Base-by-base conservation (phyloP, 2,888 invertebrate genomes). In the Athripsodes cinereus region DNA sequence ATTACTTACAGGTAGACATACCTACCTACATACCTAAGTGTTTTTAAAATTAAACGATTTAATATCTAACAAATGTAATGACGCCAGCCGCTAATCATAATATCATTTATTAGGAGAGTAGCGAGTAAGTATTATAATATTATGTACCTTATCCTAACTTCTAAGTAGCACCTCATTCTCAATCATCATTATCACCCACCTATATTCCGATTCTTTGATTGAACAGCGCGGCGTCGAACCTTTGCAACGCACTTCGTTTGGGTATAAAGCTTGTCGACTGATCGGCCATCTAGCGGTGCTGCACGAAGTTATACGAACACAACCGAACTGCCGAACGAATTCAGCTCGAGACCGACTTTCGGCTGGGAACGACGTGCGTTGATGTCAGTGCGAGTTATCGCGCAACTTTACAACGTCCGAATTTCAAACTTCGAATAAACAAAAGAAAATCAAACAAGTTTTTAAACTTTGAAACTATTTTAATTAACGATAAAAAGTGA, bases 301-400 rank as follows among this genome's bases (percentile, higher is more conserved):
- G n/a, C 26, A 46, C 57, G 52, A 58, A 52, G 48, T 20, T n/a
- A 18, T 20, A 48, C 57, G 52, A 58, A 52, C 54, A 34, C 54
- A 22, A 16, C 51, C 55, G 55, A 51, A 49, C 47, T 21, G 26
- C 46, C 48, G 6, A 19, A 44, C 48, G 51, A 34, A 49, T 47
- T 48, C 61, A 61, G 61, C 61, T 48, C 53, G 56, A 59, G 58
- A 53, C 53, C 61, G 61, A 53, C 58, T 52, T 35, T 51, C 58
- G 58, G 51, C 46, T 54, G 57, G 52, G 59, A 48, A 51, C 53
- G 61, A 61, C 61, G 61, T 61, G 57, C 52, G 49, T 55, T 52
- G 52, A 52, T 44, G 31, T 40, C 40, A 47, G 52, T 48, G 47
- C 40, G 52, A 51, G 47, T 18, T 16, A 51, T 55, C 59, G 59